Percentiles rank a stretch among this genome's conserved stretches.
phyloP scores from a whole-genome alignment of 2,888 invertebrate genomes.

The Pachliopta kotzebuea region DNA sequence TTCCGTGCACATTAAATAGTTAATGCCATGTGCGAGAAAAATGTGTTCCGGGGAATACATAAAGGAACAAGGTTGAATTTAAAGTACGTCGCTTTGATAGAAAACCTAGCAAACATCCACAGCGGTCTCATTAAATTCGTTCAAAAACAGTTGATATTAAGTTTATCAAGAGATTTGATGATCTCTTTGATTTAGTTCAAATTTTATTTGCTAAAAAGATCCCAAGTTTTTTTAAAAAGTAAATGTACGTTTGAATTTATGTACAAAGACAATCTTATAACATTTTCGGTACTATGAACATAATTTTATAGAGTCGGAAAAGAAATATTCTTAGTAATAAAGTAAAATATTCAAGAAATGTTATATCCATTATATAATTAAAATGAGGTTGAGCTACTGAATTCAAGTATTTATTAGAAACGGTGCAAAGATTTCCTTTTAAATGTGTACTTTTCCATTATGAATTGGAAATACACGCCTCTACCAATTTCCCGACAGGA shows the following conservation, averaged over 20 bases:
- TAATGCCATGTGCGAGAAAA: slow-evolving; percentile 20
- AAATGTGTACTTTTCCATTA: slow-evolving; percentile 17
- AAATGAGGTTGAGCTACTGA: neutral
- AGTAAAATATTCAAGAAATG: neutral
- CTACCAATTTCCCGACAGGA: slow-evolving; percentile 30
- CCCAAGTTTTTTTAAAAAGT: too few relatives aligned
- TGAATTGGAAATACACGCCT: slow-evolving; percentile 29
- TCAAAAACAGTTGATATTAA: neutral
- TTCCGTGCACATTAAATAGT: slow-evolving; percentile 25
- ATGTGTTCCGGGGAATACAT: slow-evolving; percentile 13
- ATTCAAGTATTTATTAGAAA: neutral
- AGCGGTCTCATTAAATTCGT: neutral
- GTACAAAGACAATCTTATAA: too few relatives aligned
- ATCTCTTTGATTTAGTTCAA: too few relatives aligned
- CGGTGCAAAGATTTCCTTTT: neutral
- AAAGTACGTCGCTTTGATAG: slow-evolving; percentile 6
- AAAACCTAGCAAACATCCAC: neutral
- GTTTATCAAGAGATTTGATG: too few relatives aligned
- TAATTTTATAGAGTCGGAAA: too few relatives aligned
- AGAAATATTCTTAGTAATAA: too few relatives aligned
- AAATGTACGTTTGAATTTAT: too few relatives aligned
- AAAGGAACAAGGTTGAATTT: slow-evolving; percentile 13
- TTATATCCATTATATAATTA: neutral
- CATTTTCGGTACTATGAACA: too few relatives aligned
- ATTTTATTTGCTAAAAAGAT: too few relatives aligned